Evolutionary conservation across 2,888 invertebrate species (phyloP), one percentile per base, ranked within the genome.

Genomic region (Leptothorax acervorum): DNA sequence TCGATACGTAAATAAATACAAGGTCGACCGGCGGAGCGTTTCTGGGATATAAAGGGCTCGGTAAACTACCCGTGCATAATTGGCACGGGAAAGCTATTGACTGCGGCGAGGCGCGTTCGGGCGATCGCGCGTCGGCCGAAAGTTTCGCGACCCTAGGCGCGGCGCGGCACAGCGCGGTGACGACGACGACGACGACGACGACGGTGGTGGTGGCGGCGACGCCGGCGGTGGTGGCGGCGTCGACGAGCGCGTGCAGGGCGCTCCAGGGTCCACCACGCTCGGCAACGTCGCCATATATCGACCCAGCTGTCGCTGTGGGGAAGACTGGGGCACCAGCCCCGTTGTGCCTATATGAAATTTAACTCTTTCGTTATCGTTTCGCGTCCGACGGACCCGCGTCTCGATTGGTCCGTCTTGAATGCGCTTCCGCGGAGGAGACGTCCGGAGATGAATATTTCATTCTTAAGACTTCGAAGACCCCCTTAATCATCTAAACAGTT

Each of bases 1-100:
- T 91, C 89, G 89, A 92, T 92, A 92, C 91, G 92, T 91, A 92
- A 93, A 93, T 92, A 93, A 92, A 93, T 92, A 89, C 93, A 93
- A 93, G 93, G 93, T 92, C 92, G 90, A 90, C 82, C 85, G 89
- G 88, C 87, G 88, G 89, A 91, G 89, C 90, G 88, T 91, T 92
- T 91, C 90, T 89, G 89, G 87, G 87, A 89, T 91, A 91, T 89
- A 90, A 91, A 91, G 92, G 90, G 90, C 88, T 90, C 85, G 87
- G 87, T 88, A 91, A 8, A 85, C 87, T 90, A 86, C 83, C 35
- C 70, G 87, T 83, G 90, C 89, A 87, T 91, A 91, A 91, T 91
- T 91, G 89, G 83, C 73, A 78, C 65, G 4, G 86, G 8, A 28
- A n/a, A 89, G 87, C 39, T 84, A 90, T 86, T 87, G 90, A 81